A percentile compares a stretch with the other conserved stretches of the same genome.
phyloP scores from a whole-genome alignment of 2,113 vertebrate species.

The Brienomyrus brachyistius region DNA sequence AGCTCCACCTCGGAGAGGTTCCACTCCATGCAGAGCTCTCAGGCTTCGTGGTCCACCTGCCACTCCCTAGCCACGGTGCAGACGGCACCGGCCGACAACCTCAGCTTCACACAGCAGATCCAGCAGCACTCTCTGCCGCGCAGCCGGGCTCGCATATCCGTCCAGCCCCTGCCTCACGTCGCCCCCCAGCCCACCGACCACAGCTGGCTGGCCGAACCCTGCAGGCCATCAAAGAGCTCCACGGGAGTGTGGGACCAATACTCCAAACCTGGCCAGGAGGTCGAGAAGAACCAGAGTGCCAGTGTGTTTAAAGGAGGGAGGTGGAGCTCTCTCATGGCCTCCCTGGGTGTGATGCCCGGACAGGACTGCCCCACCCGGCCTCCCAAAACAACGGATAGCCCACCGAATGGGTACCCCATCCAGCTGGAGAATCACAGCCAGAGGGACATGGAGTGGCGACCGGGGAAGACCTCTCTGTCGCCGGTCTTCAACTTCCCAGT shows the following conservation, averaged over 20 bases:
- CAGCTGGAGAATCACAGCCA: conserved; percentile 44
- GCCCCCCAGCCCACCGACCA: conserved; percentile 35
- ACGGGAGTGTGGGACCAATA: conserved; percentile 40
- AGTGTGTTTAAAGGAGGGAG: conserved; percentile 38
- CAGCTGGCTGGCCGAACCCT: conserved; percentile 37
- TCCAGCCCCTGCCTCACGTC: conserved; percentile 42
- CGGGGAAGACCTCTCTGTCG: conserved; percentile 43
- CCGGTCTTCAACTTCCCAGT: conserved; percentile 38
- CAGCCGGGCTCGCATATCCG: conserved; percentile 58
- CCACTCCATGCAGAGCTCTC: conserved; percentile 61
- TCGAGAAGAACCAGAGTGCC: conserved; percentile 35
- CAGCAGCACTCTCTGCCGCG: conserved; percentile 68
- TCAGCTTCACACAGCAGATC: conserved; percentile 68
- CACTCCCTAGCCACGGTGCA: conserved; percentile 63
- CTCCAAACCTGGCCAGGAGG: conserved; percentile 36
- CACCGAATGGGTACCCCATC: conserved; percentile 52
- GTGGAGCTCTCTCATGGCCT: conserved; percentile 59
- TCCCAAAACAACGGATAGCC: conserved; percentile 46
- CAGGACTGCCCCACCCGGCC: conserved; percentile 43
- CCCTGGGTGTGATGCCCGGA: conserved; percentile 57
- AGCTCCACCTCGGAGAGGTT: conserved; percentile 55
- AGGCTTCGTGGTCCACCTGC: conserved; percentile 57
- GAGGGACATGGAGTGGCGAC: conserved; percentile 41
- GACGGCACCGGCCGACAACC: conserved; percentile 62
- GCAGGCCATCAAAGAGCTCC: conserved; percentile 40